A percentile compares a stretch with the other conserved stretches of the same genome.
Conservation (phyloP, 2,888 invertebrate genomes). For the Eremobia ochroleuca region DNA sequence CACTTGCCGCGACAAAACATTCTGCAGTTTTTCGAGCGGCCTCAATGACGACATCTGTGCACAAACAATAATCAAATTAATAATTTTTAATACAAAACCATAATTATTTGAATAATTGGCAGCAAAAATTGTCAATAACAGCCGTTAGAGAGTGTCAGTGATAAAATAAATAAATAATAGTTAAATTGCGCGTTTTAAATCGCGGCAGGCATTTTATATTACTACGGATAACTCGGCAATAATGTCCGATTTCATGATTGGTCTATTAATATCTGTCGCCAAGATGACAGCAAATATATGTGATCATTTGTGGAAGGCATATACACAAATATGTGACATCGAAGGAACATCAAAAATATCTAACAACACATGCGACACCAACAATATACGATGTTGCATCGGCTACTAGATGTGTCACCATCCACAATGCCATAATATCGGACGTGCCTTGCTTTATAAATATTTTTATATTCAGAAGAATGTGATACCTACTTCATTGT, state of each 20-base stretch:
- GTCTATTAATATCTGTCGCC: background rate
- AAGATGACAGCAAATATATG: background rate
- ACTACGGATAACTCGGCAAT: background rate
- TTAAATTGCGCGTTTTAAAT: background rate
- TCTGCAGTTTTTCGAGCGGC: conserved; percentile 81
- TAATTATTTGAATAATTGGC: background rate
- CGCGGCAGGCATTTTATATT: background rate
- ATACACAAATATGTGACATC: background rate
- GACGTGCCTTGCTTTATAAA: background rate
- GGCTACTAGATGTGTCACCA: too few relatives aligned
- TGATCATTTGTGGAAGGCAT: background rate
- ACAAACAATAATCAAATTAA: conserved; percentile 15
- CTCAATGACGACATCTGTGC: conserved; percentile 84
- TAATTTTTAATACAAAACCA: background rate
- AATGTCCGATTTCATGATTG: background rate
- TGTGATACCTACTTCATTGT: background rate
- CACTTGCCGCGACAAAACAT: conserved; percentile 81
- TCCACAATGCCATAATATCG: background rate
- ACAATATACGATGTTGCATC: background rate
- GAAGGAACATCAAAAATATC: background rate
- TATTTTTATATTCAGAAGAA: background rate
- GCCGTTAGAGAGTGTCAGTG: background rate
- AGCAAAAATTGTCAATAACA: background rate
- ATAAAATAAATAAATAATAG: too few relatives aligned
- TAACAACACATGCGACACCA: background rate